These are phyloP conservation scores for Hemicentrotus pulcherrimus DNA, from an alignment of 35 echinoderm and acorn worm genomes.

Conservation along the genomic window DNA sequence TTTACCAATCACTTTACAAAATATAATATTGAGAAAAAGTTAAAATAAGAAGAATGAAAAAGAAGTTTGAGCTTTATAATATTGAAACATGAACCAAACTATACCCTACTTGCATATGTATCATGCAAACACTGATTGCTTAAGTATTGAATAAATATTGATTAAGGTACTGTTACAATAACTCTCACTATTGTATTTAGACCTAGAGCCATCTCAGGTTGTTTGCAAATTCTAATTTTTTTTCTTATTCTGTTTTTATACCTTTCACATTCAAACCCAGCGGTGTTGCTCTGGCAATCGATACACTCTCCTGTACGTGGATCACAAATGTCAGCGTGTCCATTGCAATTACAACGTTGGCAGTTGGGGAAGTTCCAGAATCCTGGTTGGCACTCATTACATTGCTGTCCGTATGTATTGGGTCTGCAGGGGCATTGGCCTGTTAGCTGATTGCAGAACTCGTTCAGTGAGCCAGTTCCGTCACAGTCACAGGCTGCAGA, in stretches of 20 bases:
- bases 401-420: constrained; percentile 81
- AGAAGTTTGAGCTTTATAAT: neutral
- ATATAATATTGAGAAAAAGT: too few species aligned
- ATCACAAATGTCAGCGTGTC: constrained; percentile 74
- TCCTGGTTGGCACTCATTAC: constrained; percentile 79
- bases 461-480: constrained; percentile 58
- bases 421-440: constrained; percentile 78
- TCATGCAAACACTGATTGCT: too few species aligned
- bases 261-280: constrained; percentile 76
- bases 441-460: constrained; percentile 73
- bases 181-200: too few species aligned
- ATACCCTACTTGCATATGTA: neutral
- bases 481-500: constrained; percentile 84
- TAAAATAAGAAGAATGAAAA: too few species aligned
- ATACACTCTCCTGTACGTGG: constrained; percentile 66
- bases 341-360: constrained; percentile 74
- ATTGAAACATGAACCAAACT: neutral
- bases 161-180: too few species aligned
- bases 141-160: too few species aligned
- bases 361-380: constrained; percentile 98
- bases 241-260: constrained; percentile 34
- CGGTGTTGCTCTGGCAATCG: constrained; percentile 71
- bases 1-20: too few species aligned
- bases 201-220: neutral
- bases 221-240: neutral